phyloP scores from a whole-genome alignment of 2,797 vertebrate genomes.

The Neopelma chrysocephalum region DNA sequence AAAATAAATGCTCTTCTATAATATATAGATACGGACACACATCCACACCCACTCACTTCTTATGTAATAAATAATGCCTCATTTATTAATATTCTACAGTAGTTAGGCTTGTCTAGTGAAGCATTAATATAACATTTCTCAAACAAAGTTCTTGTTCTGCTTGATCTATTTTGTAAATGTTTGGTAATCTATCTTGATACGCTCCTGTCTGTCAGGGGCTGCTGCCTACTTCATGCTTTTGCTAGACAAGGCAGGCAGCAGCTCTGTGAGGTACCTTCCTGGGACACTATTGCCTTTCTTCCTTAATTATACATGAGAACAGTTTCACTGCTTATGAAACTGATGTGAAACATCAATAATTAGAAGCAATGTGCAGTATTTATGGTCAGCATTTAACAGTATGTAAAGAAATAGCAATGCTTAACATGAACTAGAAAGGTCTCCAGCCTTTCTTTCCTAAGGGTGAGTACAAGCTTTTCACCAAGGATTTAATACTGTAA shows the following conservation, averaged over 20 bases:
- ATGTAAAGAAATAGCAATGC: background rate
- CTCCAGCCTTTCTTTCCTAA: background rate
- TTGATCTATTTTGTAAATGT: slow-evolving; percentile 36
- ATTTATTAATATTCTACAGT: slow-evolving; percentile 26
- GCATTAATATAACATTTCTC: slow-evolving; percentile 48
- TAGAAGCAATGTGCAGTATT: background rate
- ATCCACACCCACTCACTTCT: background rate
- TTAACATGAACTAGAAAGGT: background rate
- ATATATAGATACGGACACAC: background rate
- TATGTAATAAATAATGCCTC: slow-evolving; percentile 1
- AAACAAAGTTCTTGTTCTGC: slow-evolving; percentile 48
- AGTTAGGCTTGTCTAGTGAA: background rate
- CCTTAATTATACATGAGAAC: background rate
- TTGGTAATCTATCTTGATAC: slow-evolving; percentile 48
- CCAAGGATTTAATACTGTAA: background rate
- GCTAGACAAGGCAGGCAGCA: background rate
- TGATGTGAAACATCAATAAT: background rate
- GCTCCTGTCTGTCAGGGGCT: slow-evolving; percentile 28
- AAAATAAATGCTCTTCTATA: background rate
- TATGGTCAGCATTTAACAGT: background rate
- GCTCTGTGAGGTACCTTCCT: background rate
- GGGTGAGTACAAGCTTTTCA: background rate
- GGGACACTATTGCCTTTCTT: background rate
- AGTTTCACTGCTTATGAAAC: background rate
- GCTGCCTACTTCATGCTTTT: background rate